Conservation (phyloP, 2,797 vertebrate species). For the Bradypodion pumilum region DNA sequence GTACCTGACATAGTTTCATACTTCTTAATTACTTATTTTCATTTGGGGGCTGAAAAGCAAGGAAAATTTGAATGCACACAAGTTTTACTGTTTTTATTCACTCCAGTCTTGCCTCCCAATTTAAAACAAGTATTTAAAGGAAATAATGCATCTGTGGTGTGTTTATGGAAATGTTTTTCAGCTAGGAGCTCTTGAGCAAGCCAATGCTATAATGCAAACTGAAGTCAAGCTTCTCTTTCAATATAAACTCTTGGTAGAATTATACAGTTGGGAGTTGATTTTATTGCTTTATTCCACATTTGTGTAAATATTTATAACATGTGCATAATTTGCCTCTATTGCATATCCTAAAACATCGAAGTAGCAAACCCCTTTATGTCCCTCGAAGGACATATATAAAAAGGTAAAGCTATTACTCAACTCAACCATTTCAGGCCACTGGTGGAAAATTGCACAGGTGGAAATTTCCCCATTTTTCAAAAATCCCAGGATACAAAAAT, state of each 20-base stretch:
- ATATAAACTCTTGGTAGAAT: background rate
- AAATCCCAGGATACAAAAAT: background rate
- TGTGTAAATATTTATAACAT: background rate
- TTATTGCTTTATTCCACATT: background rate
- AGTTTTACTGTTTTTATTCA: slow-evolving; percentile 6
- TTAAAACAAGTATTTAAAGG: slow-evolving; percentile 27
- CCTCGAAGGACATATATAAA: background rate
- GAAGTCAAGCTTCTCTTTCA: slow-evolving; percentile 30
- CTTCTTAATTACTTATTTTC: slow-evolving; percentile 14
- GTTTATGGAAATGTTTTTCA: slow-evolving; percentile 34
- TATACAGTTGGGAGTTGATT: background rate
- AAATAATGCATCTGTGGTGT: slow-evolving; percentile 27
- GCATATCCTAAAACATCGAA: background rate
- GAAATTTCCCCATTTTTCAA: background rate
- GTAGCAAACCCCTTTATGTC: background rate
- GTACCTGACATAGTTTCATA: background rate
- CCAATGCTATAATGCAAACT: slow-evolving; percentile 17
- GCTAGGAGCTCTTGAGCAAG: slow-evolving; percentile 30
- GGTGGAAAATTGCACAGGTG: background rate
- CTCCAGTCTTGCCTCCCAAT: slow-evolving; percentile 23
- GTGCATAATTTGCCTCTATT: background rate
- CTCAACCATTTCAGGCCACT: background rate
- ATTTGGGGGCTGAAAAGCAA: background rate
- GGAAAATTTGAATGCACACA: background rate
- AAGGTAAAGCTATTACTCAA: background rate